A percentile compares a stretch with the other conserved stretches of the same genome.
phyloP scores from a whole-genome alignment of 2,797 vertebrate species.

The Eidolon dupreanum region DNA sequence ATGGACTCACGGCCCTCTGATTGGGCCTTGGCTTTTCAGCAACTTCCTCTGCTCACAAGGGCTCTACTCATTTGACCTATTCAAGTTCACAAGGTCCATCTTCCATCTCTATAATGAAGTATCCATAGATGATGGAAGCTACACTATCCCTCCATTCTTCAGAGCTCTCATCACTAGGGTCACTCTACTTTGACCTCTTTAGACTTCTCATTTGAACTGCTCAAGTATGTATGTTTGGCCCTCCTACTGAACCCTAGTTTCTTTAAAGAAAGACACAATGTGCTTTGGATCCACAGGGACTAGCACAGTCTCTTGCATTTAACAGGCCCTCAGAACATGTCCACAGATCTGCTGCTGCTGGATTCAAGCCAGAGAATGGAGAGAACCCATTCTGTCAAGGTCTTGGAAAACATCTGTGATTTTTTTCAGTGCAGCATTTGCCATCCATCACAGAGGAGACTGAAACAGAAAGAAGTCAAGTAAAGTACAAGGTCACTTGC shows the following conservation, averaged over 20 bases:
- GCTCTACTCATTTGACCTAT: not conserved
- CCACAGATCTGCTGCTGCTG: slow-evolving; percentile 22
- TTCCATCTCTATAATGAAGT: not conserved
- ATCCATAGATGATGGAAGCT: not conserved
- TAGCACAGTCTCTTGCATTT: not conserved
- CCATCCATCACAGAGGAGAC: slow-evolving; percentile 63
- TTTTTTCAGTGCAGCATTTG: slow-evolving; percentile 53
- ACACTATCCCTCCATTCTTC: not conserved
- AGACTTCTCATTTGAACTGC: not conserved
- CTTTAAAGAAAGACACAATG: not conserved
- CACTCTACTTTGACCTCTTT: not conserved
- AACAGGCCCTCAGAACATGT: not conserved
- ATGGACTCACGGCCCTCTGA: not conserved
- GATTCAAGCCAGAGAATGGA: slow-evolving; percentile 43
- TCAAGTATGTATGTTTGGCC: not conserved
- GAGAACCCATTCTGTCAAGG: slow-evolving; percentile 52
- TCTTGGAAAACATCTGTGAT: slow-evolving; percentile 73
- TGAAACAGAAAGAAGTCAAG: slow-evolving; percentile 58
- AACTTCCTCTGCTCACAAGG: not conserved
- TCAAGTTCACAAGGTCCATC: not conserved
- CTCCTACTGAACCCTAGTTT: not conserved
- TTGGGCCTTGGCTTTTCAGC: not conserved
- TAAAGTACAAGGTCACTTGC: slow-evolving; percentile 69
- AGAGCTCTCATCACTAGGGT: not conserved
- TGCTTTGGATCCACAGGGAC: not conserved